Base-by-base conservation (phyloP, 37 sponge, comb jelly and placozoan genomes). In the Tethya wilhelma region DNA sequence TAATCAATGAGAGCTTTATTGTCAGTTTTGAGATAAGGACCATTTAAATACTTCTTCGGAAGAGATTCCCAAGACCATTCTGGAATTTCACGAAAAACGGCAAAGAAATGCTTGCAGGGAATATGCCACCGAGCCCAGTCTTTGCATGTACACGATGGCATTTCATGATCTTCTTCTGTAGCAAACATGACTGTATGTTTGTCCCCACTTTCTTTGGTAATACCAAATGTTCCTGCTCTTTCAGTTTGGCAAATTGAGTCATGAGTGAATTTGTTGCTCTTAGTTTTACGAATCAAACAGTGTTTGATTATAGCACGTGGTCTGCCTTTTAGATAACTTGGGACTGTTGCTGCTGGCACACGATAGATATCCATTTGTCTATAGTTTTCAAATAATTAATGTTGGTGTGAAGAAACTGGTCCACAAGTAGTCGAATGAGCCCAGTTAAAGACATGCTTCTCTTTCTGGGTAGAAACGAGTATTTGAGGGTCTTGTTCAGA, bases 271-370 rank as follows among this genome's bases (percentile, higher is more conserved):
- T 49, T 49, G 53, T 49, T 49, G 14, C 53, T 49, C 14, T 49
- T 49, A 19, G 53, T 49, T 49, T 49, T 49, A 19, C 22, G 63
- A 60, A 60, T 26, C 28, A 60, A 60, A n/a, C 63, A 60, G 28
- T 60, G 63, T 23, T 60, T 60, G 7, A 60, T 60, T n/a, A 60
- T 7, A 60, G 63, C 63, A 60, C 63, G 63, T 25, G 63, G 63
- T n/a, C 63, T 60, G 6, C 63, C 63, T 60, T n/a, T 12, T 7
- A 60, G 63, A n/a, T 60, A 60, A 60, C 6, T n/a, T 25, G 28
- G 26, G 7, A 60, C 28, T 12, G 6, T 23, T 7, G 11, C 28
- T n/a, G 63, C 22, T n/a, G 63, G 26, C 22, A n/a, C 63, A 25
- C 63, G 63, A 60, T 60, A 60, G 22, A 60, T 25, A 12, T 60